Conservation (phyloP, 2,797 vertebrate genomes). For the Thunnus albacares region DNA sequence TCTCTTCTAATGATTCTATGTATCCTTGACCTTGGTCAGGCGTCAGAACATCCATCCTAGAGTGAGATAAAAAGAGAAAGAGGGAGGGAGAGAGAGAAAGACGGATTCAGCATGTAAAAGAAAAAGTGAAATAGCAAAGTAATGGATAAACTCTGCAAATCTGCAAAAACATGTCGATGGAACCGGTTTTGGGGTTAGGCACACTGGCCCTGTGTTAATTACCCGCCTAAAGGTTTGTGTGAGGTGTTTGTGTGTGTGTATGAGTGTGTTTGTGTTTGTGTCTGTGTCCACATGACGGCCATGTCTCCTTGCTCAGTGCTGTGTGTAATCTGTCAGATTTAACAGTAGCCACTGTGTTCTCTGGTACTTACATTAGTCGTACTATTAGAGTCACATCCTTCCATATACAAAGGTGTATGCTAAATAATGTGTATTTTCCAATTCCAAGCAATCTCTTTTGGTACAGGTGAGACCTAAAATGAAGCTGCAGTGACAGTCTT, state of each 20-base stretch:
- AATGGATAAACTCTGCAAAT: slow-evolving; percentile 28
- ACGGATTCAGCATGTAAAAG: slow-evolving; percentile 5
- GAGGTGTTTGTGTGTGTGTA: not conserved
- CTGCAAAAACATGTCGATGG: slow-evolving; percentile 20
- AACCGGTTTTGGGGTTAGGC: slow-evolving; percentile 59
- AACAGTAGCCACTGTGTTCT: slow-evolving; percentile 35
- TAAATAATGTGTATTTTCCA: not conserved
- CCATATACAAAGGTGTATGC: not conserved
- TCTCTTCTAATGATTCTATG: slow-evolving; percentile 47
- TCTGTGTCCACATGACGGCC: slow-evolving; percentile 46
- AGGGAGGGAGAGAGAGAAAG: slow-evolving; percentile 6
- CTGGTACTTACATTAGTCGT: not conserved
- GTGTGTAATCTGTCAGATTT: slow-evolving; percentile 49
- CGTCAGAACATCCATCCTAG: slow-evolving; percentile 32
- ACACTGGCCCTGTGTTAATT: slow-evolving; percentile 66
- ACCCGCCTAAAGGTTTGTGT: slow-evolving; percentile 56
- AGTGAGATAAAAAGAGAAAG: not conserved
- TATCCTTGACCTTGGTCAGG: slow-evolving; percentile 63
- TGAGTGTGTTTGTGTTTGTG: slow-evolving; percentile 8
- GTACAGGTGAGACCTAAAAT: slow-evolving; percentile 7
- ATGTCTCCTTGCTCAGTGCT: slow-evolving; percentile 69
- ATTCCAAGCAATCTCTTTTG: slow-evolving; percentile 5
- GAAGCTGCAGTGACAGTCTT: not conserved
- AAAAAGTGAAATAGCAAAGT: slow-evolving; percentile 22
- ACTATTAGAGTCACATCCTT: slow-evolving; percentile 16